phyloP scores from a whole-genome alignment of 2,113 vertebrate species.

The Corythornis cristatus region DNA sequence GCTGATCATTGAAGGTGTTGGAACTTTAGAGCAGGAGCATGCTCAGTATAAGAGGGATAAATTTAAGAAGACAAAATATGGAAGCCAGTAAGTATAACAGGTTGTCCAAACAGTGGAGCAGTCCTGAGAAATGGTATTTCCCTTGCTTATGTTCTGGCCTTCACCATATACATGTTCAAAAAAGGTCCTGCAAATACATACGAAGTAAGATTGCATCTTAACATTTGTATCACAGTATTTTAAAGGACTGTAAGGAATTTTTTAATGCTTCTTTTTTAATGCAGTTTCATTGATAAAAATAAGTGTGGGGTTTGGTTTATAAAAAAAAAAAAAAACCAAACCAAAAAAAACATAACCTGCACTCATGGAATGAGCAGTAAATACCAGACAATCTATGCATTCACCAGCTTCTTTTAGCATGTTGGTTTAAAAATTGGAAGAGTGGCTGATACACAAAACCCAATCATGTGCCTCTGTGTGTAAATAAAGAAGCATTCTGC shows the following conservation, averaged over 20 bases:
- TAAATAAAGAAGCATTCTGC: background rate
- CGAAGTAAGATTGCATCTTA: background rate
- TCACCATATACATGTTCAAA: background rate
- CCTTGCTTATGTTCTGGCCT: background rate
- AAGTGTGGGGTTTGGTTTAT: background rate
- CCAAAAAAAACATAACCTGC: background rate
- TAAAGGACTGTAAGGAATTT: background rate
- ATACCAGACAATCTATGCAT: background rate
- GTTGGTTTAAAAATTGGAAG: background rate
- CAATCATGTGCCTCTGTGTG: no score
- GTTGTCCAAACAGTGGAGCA: background rate
- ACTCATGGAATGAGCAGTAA: background rate
- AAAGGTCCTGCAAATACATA: background rate
- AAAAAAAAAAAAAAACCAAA: no score
- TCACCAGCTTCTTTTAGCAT: background rate
- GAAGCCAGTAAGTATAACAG: slow-evolving; percentile 90
- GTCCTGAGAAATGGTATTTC: background rate
- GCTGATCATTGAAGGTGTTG: slow-evolving; percentile 86
- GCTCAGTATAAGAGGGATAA: slow-evolving; percentile 94
- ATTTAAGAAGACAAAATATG: slow-evolving; percentile 96
- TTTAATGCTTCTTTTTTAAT: background rate
- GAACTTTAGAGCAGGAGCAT: slow-evolving; percentile 90
- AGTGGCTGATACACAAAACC: background rate
- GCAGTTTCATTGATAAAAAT: background rate
- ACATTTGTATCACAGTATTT: background rate